Base-by-base conservation (phyloP, 64 coral and sea anemone species). In the Hydrozoanthus tunicans region DNA sequence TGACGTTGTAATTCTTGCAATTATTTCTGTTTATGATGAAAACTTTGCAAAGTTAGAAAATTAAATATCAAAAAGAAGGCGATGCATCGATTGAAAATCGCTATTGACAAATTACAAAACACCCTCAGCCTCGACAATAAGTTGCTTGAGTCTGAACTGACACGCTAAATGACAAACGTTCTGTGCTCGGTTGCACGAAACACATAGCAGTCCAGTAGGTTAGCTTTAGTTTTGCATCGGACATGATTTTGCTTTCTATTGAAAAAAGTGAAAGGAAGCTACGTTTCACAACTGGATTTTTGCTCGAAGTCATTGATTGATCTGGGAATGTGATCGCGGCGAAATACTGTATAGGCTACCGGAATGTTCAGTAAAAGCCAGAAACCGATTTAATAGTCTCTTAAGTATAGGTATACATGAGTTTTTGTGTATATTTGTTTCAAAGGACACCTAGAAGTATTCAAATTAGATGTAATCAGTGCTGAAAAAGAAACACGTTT, bases 51-150 rank as follows among this genome's bases (percentile, higher is more conserved):
- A 62, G 62, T 24, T 32, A 27, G 4, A 24, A 61, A 25, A 9
- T 43, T 62, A 81, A 4, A 17, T 62, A n/a, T 32, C 17, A 14
- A 26, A 75, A 15, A 4, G 52, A 81, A 6, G 9, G 25, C 51
- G 11, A 62, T 62, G 79, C 57, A 81, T 81, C 24, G 20, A 60
- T 62, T 61, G 9, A 81, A 81, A 81, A 62, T 81, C 10, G 24
- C 25, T 62, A 9, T 24, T 27, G 58, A 81, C 58, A 81, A 63
- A 56, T 51, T 53, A 51, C 72, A 26, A 53, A 76, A 7, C 5
- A 43, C 32, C 32, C 75, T 60, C 3, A 62, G 59, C 58, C 8
- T 51, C 79, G 79, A 10, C 61, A 60, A 81, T 81, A 43, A 43
- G 32, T 43, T 43, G 32, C 32, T 43, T 43, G 32, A 43, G 32